A percentile compares a stretch with the other conserved stretches of the same genome.
Evolutionary conservation across 2,113 vertebrate species (phyloP).

Genomic region (Neomonachus schauinslandi): DNA sequence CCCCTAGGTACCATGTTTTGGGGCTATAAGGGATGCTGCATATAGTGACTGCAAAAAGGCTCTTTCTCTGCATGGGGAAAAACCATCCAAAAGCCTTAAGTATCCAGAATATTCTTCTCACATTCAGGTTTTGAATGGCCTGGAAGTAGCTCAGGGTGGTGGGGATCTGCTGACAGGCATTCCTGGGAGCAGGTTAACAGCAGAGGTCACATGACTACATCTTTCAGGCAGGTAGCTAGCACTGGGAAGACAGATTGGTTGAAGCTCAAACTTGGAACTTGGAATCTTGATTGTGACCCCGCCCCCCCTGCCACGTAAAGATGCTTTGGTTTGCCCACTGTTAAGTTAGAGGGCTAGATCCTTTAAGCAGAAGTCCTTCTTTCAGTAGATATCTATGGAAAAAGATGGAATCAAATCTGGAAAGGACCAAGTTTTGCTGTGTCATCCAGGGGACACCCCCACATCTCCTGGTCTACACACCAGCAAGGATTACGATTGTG

Average conservation of each 20-base stretch:
- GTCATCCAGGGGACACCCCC: background rate
- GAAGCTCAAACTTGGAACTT: background rate
- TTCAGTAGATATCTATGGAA: background rate
- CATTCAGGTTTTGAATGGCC: background rate
- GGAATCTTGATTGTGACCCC: background rate
- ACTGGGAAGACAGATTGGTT: background rate
- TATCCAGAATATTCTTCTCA: slow-evolving; percentile 46
- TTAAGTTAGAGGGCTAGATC: background rate
- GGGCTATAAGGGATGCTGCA: background rate
- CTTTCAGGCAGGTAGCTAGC: background rate
- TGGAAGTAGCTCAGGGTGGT: background rate
- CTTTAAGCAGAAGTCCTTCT: background rate
- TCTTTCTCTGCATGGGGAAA: background rate
- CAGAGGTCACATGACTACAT: background rate
- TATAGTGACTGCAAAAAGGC: background rate
- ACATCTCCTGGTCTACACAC: background rate
- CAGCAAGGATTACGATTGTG: background rate
- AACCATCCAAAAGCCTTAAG: slow-evolving; percentile 2
- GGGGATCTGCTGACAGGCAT: background rate
- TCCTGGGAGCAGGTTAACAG: background rate
- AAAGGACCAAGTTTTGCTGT: background rate
- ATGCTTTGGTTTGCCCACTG: background rate
- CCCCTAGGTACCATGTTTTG: background rate
- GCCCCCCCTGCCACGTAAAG: background rate
- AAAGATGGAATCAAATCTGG: background rate